A percentile compares a stretch with the other conserved stretches of the same genome.
Evolutionary conservation across 1,140 invertebrate species (phyloP).

Genomic region (Agrilus planipennis): DNA sequence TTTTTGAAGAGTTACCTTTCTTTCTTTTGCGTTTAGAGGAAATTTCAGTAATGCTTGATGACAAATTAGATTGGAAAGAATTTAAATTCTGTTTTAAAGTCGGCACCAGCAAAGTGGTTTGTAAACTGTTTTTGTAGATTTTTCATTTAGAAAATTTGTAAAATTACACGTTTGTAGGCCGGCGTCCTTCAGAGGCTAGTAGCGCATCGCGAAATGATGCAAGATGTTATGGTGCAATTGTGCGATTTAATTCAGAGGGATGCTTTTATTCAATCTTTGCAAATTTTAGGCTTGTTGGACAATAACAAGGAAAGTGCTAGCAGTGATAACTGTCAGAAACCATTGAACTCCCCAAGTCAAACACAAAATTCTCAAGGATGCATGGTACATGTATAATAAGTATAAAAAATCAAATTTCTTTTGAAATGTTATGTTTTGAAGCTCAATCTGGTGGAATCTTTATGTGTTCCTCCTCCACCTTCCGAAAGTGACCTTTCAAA

Average conservation of each 20-base stretch:
- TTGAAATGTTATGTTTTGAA: constrained; percentile 36
- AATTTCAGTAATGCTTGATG: constrained; percentile 45
- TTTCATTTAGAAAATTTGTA: not conserved
- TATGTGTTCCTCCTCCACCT: constrained; percentile 47
- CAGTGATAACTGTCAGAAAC: constrained; percentile 9
- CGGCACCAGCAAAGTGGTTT: constrained; percentile 55
- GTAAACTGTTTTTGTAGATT: too few species aligned
- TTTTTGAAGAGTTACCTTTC: constrained; percentile 50
- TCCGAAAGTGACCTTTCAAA: constrained; percentile 44
- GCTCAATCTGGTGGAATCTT: constrained; percentile 47
- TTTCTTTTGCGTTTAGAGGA: constrained; percentile 50
- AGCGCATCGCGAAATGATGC: constrained; percentile 36
- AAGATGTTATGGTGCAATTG: constrained; percentile 34
- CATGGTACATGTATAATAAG: too few species aligned
- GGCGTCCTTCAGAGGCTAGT: constrained; percentile 37
- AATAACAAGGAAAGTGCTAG: constrained; percentile 4
- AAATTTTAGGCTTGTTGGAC: constrained; percentile 39
- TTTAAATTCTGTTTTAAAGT: constrained; percentile 60
- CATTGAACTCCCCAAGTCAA: constrained; percentile 27
- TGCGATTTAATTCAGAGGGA: constrained; percentile 47
- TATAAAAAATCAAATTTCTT: too few species aligned
- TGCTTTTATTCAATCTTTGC: constrained; percentile 42
- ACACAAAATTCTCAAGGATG: constrained; percentile 11
- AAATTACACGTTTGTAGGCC: not conserved
- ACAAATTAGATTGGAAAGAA: constrained; percentile 53